Conservation (phyloP, 2,113 vertebrate genomes). For the Myotis yumanensis region DNA sequence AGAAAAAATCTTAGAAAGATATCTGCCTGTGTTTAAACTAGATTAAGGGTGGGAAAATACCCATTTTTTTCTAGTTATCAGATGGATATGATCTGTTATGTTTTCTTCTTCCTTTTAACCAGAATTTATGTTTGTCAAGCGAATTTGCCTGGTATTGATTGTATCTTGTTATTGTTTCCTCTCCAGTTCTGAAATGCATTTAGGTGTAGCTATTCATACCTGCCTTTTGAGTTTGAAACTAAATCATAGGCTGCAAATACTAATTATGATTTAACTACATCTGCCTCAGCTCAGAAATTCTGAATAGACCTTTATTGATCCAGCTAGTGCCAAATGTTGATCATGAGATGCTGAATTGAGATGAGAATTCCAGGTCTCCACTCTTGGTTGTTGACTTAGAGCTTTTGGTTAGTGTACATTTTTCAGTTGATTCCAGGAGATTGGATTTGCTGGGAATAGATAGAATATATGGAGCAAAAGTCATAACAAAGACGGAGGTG, state of each 20-base stretch:
- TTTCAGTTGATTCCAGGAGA: slow-evolving; percentile 61
- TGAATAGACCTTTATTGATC: slow-evolving; percentile 65
- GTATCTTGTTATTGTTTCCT: not conserved
- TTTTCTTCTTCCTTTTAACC: slow-evolving; percentile 44
- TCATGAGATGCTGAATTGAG: slow-evolving; percentile 41
- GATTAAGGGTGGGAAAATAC: slow-evolving; percentile 76
- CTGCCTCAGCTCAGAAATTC: slow-evolving; percentile 49
- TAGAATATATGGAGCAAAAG: not conserved
- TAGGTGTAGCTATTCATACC: slow-evolving; percentile 47
- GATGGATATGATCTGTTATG: slow-evolving; percentile 72
- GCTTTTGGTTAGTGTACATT: slow-evolving; percentile 30
- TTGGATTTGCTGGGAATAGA: slow-evolving; percentile 32
- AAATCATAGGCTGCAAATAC: not conserved
- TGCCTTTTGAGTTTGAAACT: slow-evolving; percentile 54
- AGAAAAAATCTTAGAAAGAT: slow-evolving; percentile 77
- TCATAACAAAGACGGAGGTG: not conserved
- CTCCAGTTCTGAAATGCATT: not conserved
- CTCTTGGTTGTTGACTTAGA: slow-evolving; percentile 49
- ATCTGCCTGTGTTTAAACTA: slow-evolving; percentile 79
- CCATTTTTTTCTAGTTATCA: slow-evolving; percentile 79
- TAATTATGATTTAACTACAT: not conserved
- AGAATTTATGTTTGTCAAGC: slow-evolving; percentile 70
- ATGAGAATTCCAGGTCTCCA: slow-evolving; percentile 57
- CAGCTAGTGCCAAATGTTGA: slow-evolving; percentile 89
- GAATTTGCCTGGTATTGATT: slow-evolving; percentile 69